These are phyloP conservation scores for Pasiphila rectangulata DNA, from an alignment of 2,888 invertebrate genomes.

Conservation along the genomic window DNA sequence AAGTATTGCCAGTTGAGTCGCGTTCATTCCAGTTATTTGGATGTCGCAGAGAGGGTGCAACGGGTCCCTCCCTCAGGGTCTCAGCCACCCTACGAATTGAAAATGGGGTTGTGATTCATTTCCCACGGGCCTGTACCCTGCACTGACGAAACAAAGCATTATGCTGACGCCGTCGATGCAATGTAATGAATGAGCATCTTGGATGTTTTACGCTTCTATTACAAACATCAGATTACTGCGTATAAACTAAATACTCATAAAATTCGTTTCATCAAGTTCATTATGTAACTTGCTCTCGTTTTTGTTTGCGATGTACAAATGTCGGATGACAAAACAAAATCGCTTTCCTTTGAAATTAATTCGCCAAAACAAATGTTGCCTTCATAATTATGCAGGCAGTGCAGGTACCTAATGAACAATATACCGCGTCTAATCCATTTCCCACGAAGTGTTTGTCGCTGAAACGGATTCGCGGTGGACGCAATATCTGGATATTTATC, in stretches of 20 bases:
- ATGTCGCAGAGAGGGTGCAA: constrained; percentile 69
- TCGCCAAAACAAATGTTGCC: too few relatives aligned
- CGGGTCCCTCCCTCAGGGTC: constrained; percentile 54
- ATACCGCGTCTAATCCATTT: constrained; percentile 41
- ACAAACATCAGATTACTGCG: too few relatives aligned
- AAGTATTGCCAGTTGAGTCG: constrained; percentile 56
- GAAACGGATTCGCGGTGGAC: constrained; percentile 30
- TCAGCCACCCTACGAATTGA: constrained; percentile 67
- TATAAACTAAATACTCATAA: too few relatives aligned
- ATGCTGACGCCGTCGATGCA: constrained; percentile 43
- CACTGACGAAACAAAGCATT: constrained; percentile 54
- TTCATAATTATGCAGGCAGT: constrained; percentile 22
- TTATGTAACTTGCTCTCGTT: too few relatives aligned
- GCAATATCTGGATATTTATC: neutral
- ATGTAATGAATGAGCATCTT: neutral
- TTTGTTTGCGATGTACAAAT: too few relatives aligned
- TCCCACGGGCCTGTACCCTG: constrained; percentile 68
- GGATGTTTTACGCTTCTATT: neutral
- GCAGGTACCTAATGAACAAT: constrained; percentile 31
- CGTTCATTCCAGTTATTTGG: constrained; percentile 72
- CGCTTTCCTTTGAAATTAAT: too few relatives aligned
- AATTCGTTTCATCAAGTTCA: too few relatives aligned
- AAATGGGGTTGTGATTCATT: constrained; percentile 80
- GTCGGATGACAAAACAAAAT: too few relatives aligned
- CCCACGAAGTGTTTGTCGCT: constrained; percentile 40